Evolutionary conservation across 2,888 invertebrate species (phyloP), one percentile per base, ranked within the genome.

Genomic region (Adelognathus sp.): DNA sequence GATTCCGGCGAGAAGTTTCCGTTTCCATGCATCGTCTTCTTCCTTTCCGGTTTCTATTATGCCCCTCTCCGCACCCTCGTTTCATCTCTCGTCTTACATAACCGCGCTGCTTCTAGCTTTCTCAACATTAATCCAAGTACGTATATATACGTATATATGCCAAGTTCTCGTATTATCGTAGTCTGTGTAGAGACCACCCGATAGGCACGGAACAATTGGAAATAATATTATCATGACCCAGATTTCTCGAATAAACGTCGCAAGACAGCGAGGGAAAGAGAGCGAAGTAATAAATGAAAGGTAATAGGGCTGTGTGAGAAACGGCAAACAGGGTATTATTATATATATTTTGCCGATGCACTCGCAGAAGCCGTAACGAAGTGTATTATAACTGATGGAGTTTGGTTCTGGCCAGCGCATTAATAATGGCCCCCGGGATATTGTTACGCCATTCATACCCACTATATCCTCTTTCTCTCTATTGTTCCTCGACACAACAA

Each of bases 1-100:
- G 79, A 79, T 75, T 75, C 66, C 71, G 61, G n/a, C n/a, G n/a
- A n/a, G 39, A 75, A 75, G 71, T 75, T n/a, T 71, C 63, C 33
- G 24, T 11, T 44, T 16, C 24, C 36, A 54, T 9, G 27, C 64
- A 29, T 52, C 11, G 18, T 52, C 52, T n/a, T 41, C 39, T 24
- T 27, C 56, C 27, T n/a, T 24, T 29, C 6, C 33, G 11, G 41
- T 21, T n/a, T 39, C 21, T 21, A 52, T 14, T 16, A 11, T n/a
- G n/a, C n/a, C n/a, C n/a, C n/a, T n/a, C n/a, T n/a, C 58, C 16
- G 7, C 33, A 44, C 11, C 54, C 24, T n/a, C 63, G 44, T 72
- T 52, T 61, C 60, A n/a, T 63, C 52, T 74, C 33, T 50, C 52
- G 36, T 50, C 36, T 60, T 31, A 27, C 9, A 16, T 29, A 14